A percentile compares a stretch with the other conserved stretches of the same genome.
phyloP scores from a whole-genome alignment of 2,888 invertebrate genomes.

The Malacosoma neustria region DNA sequence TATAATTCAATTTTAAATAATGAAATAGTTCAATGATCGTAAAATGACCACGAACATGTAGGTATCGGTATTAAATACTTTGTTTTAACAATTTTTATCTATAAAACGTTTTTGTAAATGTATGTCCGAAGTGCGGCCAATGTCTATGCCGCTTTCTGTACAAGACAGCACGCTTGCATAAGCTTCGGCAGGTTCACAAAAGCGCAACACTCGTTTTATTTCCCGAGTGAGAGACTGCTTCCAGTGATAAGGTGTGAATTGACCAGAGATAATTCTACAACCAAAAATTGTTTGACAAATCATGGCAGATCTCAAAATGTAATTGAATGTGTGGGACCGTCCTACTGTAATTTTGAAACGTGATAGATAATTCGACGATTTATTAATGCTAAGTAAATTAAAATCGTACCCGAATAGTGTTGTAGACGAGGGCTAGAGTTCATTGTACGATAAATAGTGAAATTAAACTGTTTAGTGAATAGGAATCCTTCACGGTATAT shows the following conservation, averaged over 20 bases:
- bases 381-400: slow-evolving; percentile 22
- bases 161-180: slow-evolving; percentile 18
- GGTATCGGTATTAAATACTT: no score
- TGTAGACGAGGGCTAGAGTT: not conserved
- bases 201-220: slow-evolving; percentile 7
- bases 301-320: slow-evolving; percentile 60
- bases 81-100: no score
- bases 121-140: no score
- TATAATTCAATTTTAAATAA: no score
- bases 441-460: slow-evolving; percentile 42
- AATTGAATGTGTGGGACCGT: slow-evolving; percentile 67
- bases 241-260: slow-evolving; percentile 55
- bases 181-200: slow-evolving; percentile 9
- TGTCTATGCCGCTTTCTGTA: slow-evolving; percentile 2
- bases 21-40: no score
- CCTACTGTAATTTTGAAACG: slow-evolving; percentile 59
- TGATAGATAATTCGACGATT: slow-evolving; percentile 55
- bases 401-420: slow-evolving; percentile 20
- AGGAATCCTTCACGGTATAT: slow-evolving; percentile 48
- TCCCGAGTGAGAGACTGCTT: slow-evolving; percentile 20
- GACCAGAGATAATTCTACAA: slow-evolving; percentile 41
- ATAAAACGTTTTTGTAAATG: no score
- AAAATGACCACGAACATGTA: no score
- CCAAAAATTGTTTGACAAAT: slow-evolving; percentile 30
- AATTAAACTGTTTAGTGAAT: slow-evolving; percentile 56